These are phyloP conservation scores for Oryzias woworae DNA, from an alignment of 2,113 vertebrate species.

Conservation along the genomic window DNA sequence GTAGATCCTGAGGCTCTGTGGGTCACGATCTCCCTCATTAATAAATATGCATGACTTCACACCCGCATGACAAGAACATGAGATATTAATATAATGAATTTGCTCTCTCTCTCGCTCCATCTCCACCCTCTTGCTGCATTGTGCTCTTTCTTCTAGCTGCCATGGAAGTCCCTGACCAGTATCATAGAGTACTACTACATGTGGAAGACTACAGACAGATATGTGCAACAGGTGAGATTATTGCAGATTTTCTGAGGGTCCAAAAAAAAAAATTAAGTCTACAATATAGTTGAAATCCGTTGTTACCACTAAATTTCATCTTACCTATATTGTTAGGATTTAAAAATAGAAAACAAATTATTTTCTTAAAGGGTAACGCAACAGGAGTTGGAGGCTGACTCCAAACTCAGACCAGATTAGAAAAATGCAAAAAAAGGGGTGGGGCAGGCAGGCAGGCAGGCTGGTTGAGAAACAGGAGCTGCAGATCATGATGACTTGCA, in stretches of 20 bases:
- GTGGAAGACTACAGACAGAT: constrained; percentile 99
- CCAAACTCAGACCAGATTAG: no score
- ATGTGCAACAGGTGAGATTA: constrained; percentile 91
- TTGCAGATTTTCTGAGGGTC: background rate
- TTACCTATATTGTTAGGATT: no score
- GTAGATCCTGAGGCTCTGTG: constrained; percentile 40
- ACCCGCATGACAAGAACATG: constrained; percentile 60
- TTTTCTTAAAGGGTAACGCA: no score
- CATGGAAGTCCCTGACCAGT: constrained; percentile 97
- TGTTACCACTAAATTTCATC: no score
- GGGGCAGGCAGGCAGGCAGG: no score
- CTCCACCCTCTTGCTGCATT: background rate
- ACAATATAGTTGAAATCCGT: no score
- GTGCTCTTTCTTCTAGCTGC: constrained; percentile 78
- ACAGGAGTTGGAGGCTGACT: no score
- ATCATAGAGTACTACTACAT: constrained; percentile 99
- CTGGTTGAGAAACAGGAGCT: no score
- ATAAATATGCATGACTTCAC: constrained; percentile 60
- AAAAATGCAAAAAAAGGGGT: no score
- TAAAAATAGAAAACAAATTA: no score
- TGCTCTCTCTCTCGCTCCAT: constrained; percentile 36
- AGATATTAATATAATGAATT: constrained; percentile 65
- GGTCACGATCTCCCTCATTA: constrained; percentile 34
- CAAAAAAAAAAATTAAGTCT: no score
- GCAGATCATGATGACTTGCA: no score